Conservation (phyloP, 2,888 invertebrate species). For the Drosophila longiperda region DNA sequence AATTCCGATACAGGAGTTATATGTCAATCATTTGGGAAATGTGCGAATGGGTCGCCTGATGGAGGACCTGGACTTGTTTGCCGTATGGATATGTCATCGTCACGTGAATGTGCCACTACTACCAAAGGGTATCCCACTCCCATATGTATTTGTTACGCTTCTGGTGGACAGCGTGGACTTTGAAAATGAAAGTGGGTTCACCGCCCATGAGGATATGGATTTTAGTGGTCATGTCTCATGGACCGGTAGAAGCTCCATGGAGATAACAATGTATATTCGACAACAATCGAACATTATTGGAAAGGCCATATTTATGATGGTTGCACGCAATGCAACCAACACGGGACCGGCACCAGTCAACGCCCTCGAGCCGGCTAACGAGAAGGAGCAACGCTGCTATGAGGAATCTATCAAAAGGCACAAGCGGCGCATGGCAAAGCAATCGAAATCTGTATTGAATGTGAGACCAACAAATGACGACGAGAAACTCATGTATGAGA, state of each 20-base stretch:
- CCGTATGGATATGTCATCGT: constrained; percentile 90
- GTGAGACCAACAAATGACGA: constrained; percentile 88
- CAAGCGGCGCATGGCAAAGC: constrained; percentile 84
- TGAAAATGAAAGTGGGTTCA: constrained; percentile 39
- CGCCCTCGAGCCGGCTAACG: constrained; percentile 86
- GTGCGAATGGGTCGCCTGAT: constrained; percentile 89
- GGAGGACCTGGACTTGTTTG: constrained; percentile 92
- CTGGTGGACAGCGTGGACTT: constrained; percentile 89
- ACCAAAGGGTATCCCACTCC: constrained; percentile 86
- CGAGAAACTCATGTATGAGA: constrained; percentile 88
- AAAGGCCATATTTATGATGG: constrained; percentile 89
- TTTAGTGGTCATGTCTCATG: constrained; percentile 90
- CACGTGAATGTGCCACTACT: constrained; percentile 88
- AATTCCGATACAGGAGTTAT: constrained; percentile 88
- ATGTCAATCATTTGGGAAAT: constrained; percentile 87
- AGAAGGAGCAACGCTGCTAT: constrained; percentile 87
- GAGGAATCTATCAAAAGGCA: constrained; percentile 87
- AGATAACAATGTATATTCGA: constrained; percentile 89
- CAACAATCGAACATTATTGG: constrained; percentile 86
- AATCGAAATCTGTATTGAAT: constrained; percentile 86
- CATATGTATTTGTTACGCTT: constrained; percentile 90
- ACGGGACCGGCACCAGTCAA: constrained; percentile 87
- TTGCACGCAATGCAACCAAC: constrained; percentile 88
- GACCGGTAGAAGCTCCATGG: constrained; percentile 90
- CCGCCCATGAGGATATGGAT: constrained; percentile 87